These are phyloP conservation scores for Pediacus dermestoides DNA, from an alignment of 2,888 invertebrate species.

Conservation along the genomic window DNA sequence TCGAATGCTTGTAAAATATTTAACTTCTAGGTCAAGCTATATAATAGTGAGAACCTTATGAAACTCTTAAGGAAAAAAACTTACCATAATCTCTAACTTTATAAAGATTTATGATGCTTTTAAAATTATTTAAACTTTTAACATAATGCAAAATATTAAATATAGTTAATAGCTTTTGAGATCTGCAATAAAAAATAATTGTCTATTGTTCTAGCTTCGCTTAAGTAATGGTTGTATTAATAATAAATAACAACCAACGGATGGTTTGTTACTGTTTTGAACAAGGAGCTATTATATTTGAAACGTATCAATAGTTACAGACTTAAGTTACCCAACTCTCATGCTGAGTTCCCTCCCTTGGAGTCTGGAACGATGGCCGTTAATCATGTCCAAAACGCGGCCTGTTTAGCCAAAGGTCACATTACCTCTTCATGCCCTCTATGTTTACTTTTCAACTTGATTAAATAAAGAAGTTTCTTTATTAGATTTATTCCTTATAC, in stretches of 20 bases:
- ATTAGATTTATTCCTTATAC: slow-evolving; percentile 9
- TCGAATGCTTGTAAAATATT: too few species aligned
- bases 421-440: slow-evolving; percentile 13
- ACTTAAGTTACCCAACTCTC: slow-evolving; percentile 20
- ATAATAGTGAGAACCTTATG: too few species aligned
- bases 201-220: slow-evolving; percentile 5
- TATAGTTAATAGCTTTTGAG: too few species aligned
- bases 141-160: too few species aligned
- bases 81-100: too few species aligned
- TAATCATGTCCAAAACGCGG: slow-evolving; percentile 28
- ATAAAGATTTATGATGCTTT: too few species aligned
- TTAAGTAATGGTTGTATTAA: slow-evolving; percentile 13
- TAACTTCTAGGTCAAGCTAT: too few species aligned
- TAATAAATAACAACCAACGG: slow-evolving; percentile 9
- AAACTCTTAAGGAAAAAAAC: too few species aligned
- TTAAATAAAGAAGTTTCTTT: slow-evolving; percentile 14
- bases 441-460: slow-evolving; percentile 16
- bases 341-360: slow-evolving; percentile 25
- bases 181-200: too few species aligned
- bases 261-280: slow-evolving; percentile 21
- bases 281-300: slow-evolving; percentile 29
- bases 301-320: slow-evolving; percentile 28
- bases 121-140: too few species aligned
- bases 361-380: slow-evolving; percentile 23
- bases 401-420: slow-evolving; percentile 20